phyloP scores from a whole-genome alignment of 2,797 vertebrate species.

The Octomys mimax region DNA sequence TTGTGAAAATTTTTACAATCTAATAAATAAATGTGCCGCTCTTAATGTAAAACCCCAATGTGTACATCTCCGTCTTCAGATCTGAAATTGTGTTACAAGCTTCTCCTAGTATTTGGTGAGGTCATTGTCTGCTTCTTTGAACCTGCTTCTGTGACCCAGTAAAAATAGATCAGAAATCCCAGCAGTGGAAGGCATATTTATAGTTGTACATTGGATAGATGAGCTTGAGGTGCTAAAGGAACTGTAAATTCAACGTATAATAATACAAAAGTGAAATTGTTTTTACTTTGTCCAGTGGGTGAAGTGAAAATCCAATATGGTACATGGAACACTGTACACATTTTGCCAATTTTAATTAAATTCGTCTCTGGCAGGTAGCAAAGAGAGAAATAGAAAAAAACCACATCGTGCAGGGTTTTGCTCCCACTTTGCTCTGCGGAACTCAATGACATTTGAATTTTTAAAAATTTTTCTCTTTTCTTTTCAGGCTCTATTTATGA shows the following conservation, averaged over 20 bases:
- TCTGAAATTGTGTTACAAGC: not conserved
- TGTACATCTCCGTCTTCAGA: conserved; percentile 5
- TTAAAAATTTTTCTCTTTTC: conserved; percentile 62
- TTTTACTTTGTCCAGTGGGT: conserved; percentile 31
- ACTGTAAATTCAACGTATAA: conserved; percentile 53
- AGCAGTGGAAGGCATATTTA: not conserved
- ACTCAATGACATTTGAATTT: conserved; percentile 41
- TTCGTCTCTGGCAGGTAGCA: conserved; percentile 48
- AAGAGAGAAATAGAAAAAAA: conserved; percentile 49
- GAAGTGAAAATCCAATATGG: conserved; percentile 61
- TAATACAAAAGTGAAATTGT: conserved; percentile 55
- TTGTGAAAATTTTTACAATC: not conserved
- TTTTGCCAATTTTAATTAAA: conserved; percentile 64
- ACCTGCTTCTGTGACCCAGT: conserved; percentile 55
- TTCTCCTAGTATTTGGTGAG: conserved; percentile 23
- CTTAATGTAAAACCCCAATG: not conserved
- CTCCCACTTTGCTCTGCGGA: not conserved
- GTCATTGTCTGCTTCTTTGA: conserved; percentile 29
- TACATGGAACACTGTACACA: not conserved
- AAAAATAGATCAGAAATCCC: conserved; percentile 44
- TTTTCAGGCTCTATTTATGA: conserved; percentile 91
- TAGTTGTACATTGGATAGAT: conserved; percentile 62
- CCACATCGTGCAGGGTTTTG: not conserved
- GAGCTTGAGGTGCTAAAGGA: conserved; percentile 57
- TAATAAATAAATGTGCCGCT: conserved; percentile 15